These are phyloP conservation scores for Crossocerus cetratus DNA, from an alignment of 2,888 invertebrate genomes.

Conservation along the genomic window DNA sequence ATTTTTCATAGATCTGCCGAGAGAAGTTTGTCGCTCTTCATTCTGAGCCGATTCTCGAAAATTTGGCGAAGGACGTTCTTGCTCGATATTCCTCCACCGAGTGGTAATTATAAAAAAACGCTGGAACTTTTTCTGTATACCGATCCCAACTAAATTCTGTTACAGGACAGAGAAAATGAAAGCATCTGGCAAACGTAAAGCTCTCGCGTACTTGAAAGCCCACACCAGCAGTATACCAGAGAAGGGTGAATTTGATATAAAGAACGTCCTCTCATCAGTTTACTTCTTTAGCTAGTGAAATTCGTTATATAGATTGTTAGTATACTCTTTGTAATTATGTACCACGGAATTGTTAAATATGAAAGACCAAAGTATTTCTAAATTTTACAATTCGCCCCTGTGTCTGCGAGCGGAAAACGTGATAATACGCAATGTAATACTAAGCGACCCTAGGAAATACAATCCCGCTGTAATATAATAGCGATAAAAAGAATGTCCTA, in stretches of 20 bases:
- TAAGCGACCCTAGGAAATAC: too few species aligned
- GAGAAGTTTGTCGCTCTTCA: conserved; percentile 98
- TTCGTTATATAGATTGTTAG: too few species aligned
- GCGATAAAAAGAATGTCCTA: too few species aligned
- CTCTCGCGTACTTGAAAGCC: conserved; percentile 77
- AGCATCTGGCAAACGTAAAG: conserved; percentile 43
- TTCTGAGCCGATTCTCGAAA: conserved; percentile 92
- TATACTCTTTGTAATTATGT: too few species aligned
- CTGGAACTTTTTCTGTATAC: background rate
- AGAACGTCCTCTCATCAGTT: conserved; percentile 85
- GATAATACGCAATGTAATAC: too few species aligned
- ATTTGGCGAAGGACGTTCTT: conserved; percentile 87
- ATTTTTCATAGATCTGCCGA: conserved; percentile 89
- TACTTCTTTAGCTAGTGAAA: conserved; percentile 89
- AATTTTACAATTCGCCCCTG: too few species aligned
- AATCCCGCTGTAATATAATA: too few species aligned
- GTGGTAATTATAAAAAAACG: conserved; percentile 21
- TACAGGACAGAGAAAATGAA: conserved; percentile 71
- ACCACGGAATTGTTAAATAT: too few species aligned
- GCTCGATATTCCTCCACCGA: conserved; percentile 78
- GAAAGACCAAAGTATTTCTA: too few species aligned
- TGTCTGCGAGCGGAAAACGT: too few species aligned
- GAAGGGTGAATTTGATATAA: conserved; percentile 88
- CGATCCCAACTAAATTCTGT: conserved; percentile 35
- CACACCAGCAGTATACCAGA: conserved; percentile 82